A percentile compares a stretch with the other conserved stretches of the same genome.
phyloP scores from a whole-genome alignment of 1,140 invertebrate species.

The Whitmania pigra region DNA sequence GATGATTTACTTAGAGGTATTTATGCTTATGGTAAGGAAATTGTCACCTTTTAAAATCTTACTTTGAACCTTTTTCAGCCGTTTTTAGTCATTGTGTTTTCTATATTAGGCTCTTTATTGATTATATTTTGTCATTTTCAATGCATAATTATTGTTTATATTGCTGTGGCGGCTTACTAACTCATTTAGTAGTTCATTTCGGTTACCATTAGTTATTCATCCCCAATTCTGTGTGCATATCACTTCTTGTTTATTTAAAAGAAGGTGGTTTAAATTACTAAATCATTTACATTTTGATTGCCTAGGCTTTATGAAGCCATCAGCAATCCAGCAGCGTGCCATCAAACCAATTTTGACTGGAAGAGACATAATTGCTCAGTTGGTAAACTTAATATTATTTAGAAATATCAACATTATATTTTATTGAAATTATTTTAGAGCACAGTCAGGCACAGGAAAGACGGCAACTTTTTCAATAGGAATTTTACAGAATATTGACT shows the following conservation, averaged over 20 bases:
- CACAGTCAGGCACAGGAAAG: conserved; percentile 97
- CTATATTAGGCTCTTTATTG: no score
- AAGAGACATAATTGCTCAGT: conserved; percentile 40
- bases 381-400: no score
- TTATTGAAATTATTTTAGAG: conserved; percentile 41
- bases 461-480: conserved; percentile 96
- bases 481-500: conserved; percentile 84
- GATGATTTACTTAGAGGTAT: conserved; percentile 90
- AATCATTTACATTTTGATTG: no score
- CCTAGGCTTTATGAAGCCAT: conserved; percentile 94
- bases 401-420: conserved; percentile 1
- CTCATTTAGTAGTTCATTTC: no score
- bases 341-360: conserved; percentile 79
- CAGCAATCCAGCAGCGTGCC: conserved; percentile 96
- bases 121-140: neutral
- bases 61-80: no score
- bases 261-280: no score
- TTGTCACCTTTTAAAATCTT: neutral
- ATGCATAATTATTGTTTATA: neutral
- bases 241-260: no score
- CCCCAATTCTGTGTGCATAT: no score
- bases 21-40: conserved; percentile 79
- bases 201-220: no score
- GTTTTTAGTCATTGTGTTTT: no score
- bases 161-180: no score